Percentiles rank a stretch among this genome's conserved stretches.
phyloP scores from a whole-genome alignment of 2,113 vertebrate genomes.

The Lethenteron reissneri region DNA sequence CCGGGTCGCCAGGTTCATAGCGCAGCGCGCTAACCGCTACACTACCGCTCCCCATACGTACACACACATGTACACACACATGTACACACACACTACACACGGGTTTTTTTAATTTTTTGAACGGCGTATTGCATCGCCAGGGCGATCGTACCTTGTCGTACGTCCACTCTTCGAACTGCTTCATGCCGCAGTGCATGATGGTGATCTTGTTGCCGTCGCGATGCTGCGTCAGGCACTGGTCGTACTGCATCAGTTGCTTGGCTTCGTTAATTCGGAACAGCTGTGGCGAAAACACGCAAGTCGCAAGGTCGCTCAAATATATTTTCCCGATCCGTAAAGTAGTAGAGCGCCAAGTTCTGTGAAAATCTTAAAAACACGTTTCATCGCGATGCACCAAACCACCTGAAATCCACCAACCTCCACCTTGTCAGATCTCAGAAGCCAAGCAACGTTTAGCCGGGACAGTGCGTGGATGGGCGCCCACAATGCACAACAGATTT shows the following conservation, averaged over 20 bases:
- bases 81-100: too few species aligned
- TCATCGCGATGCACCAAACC: too few species aligned
- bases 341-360: too few species aligned
- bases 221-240: constrained; percentile 69
- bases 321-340: too few species aligned
- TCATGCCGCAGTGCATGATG: constrained; percentile 68
- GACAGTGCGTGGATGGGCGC: too few species aligned
- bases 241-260: constrained; percentile 89
- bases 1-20: background rate
- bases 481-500: too few species aligned
- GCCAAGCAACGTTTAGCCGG: too few species aligned
- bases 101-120: background rate
- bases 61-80: background rate
- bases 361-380: too few species aligned
- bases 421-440: too few species aligned
- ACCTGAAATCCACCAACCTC: too few species aligned
- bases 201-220: constrained; percentile 45
- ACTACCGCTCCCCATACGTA: background rate
- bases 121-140: background rate
- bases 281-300: constrained; percentile 18
- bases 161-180: constrained; percentile 67
- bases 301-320: too few species aligned
- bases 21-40: background rate
- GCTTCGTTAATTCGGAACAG: constrained; percentile 91
- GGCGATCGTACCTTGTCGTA: constrained; percentile 62